Evolutionary conservation across 1,140 invertebrate genomes (phyloP), one percentile per base, ranked within the genome.

Genomic region (Scaptomyza hsui): DNA sequence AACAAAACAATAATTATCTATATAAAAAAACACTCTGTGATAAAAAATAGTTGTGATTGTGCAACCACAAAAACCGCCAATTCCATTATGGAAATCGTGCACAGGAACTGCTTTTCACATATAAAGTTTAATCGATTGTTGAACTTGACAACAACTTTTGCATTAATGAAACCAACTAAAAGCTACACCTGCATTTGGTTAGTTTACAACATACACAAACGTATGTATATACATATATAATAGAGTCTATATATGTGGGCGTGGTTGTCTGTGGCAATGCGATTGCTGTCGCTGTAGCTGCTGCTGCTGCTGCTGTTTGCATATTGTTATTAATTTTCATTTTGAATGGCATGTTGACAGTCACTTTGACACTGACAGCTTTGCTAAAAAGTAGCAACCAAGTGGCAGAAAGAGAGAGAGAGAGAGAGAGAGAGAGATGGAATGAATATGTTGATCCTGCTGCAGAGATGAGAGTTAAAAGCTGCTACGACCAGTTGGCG

Each of bases 321-420:
- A 78, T 80, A 69, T 77, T 80, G 78, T 80, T 80, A 78, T 80
- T 80, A 80, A 80, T 80, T 81, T 81, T 75, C 78, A 81, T 78
- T 81, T 81, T 81, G 78, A 81, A 78, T 75, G 75, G 77, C 78
- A 78, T 81, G 75, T 81, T 81, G 78, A 81, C 78, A 81, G 78
- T 75, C 68, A 72, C 72, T 81, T 81, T 81, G 78, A 81, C 78
- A 81, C 63, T 81, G 78, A 81, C 78, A 78, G 75, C 78, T 81
- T 75, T 72, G 72, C 68, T 78, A 75, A 75, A 78, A 75, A 75
- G 72, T 72, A 65, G 39, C 60, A 59, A 61, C 52, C 67, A 59
- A 71, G 35, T 57, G 24, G 29, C 39, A 41, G 19, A 69, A 15
- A 29, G 32, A 16, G 29, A 45, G 5, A 37, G n/a, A 45, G 12